A percentile compares a stretch with the other conserved stretches of the same genome.
phyloP scores from a whole-genome alignment of 1,140 invertebrate genomes.

The Ylistrum balloti region DNA sequence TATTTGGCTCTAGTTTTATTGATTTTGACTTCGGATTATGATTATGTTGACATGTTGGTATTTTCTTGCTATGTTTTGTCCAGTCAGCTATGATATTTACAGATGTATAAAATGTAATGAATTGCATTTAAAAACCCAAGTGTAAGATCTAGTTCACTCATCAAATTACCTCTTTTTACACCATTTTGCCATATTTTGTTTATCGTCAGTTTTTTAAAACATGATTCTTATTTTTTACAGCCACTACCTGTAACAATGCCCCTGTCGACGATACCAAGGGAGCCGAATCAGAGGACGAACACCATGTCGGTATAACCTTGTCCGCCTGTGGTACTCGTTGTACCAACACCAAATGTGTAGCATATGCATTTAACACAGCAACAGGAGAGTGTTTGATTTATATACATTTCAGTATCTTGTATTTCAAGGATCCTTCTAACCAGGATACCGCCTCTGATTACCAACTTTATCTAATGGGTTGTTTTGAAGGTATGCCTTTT shows the following conservation, averaged over 20 bases:
- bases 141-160: too few species aligned
- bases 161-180: too few species aligned
- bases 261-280: not conserved
- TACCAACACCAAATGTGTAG: not conserved
- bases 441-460: not conserved
- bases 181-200: too few species aligned
- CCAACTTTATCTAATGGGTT: not conserved
- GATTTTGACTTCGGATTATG: too few species aligned
- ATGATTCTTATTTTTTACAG: not conserved
- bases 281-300: not conserved
- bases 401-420: not conserved
- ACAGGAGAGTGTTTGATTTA: not conserved
- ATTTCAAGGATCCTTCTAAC: not conserved
- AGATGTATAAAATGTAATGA: too few species aligned
- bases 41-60: too few species aligned
- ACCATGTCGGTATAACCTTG: not conserved
- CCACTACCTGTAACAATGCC: not conserved
- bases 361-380: not conserved
- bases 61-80: too few species aligned
- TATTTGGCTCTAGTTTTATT: too few species aligned
- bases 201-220: too few species aligned
- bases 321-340: not conserved
- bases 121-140: too few species aligned
- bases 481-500: not conserved
- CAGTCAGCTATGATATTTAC: too few species aligned